These are phyloP conservation scores for Catamblyrhynchus diadema DNA, from an alignment of 2,797 vertebrate genomes.

Conservation along the genomic window DNA sequence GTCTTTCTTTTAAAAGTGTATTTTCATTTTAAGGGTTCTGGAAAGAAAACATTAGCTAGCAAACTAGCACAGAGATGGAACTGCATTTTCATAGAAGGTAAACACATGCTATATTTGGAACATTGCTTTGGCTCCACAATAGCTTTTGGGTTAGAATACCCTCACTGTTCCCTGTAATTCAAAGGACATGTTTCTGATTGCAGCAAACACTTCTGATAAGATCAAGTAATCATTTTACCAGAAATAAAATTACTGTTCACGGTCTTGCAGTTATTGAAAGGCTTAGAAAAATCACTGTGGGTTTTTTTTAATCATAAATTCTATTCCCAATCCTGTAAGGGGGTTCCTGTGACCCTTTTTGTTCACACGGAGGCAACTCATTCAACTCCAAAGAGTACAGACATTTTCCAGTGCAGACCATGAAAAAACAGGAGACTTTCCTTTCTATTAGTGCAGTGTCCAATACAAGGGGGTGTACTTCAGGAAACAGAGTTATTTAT, in stretches of 20 bases:
- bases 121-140: not conserved
- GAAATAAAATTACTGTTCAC: not conserved
- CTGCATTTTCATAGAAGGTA: conserved; percentile 90
- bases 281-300: not conserved
- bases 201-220: not conserved
- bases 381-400: not conserved
- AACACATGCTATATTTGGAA: not conserved
- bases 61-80: conserved; percentile 85
- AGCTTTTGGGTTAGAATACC: not conserved
- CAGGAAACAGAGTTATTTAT: not conserved
- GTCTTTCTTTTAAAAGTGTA: not conserved
- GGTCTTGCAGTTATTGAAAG: not conserved
- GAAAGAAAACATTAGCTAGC: conserved; percentile 88
- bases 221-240: not conserved
- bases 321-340: not conserved
- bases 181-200: not conserved
- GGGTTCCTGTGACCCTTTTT: not conserved
- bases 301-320: not conserved
- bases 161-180: not conserved
- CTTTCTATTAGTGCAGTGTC: not conserved
- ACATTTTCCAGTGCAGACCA: not conserved
- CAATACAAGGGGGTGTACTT: not conserved
- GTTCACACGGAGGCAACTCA: not conserved
- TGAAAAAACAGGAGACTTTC: not conserved
- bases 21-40: conserved; percentile 82